Conservation (phyloP, 2,113 vertebrate genomes). For the Silurus asotus region DNA sequence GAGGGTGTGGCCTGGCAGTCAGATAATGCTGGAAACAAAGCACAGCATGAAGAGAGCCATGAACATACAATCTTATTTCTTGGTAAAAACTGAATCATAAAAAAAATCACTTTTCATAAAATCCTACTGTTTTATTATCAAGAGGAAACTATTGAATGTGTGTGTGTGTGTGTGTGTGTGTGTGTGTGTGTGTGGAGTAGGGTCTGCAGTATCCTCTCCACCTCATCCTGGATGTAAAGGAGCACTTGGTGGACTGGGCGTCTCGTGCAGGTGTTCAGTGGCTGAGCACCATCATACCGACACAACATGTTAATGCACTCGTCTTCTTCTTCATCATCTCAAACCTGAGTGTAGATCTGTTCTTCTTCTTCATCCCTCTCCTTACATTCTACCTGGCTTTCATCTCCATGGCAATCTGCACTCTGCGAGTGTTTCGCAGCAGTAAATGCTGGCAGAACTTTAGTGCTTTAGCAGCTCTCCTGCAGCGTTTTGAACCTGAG, state of each 20-base stretch:
- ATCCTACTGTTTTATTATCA: neutral
- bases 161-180: constrained; percentile 5
- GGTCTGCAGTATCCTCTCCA: constrained; percentile 89
- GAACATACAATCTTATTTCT: constrained; percentile 66
- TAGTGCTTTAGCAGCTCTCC: constrained; percentile 82
- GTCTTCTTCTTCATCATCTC: constrained; percentile 98
- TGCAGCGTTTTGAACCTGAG: constrained; percentile 87
- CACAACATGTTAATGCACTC: constrained; percentile 95
- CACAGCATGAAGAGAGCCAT: constrained; percentile 66
- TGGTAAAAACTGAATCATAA: constrained; percentile 40
- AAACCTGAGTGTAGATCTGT: constrained; percentile 92
- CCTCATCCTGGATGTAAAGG: constrained; percentile 86
- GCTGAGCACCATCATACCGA: constrained; percentile 92
- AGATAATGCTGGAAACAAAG: constrained; percentile 61
- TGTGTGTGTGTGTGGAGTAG: constrained; percentile 78
- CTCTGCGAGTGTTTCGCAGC: constrained; percentile 90
- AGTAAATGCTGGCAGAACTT: constrained; percentile 97
- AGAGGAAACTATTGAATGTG: neutral
- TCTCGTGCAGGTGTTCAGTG: constrained; percentile 95
- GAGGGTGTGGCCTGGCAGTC: constrained; percentile 61
- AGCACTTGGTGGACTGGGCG: constrained; percentile 88
- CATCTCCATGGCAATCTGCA: constrained; percentile 95
- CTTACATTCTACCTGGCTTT: constrained; percentile 96
- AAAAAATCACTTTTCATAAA: neutral
- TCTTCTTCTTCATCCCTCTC: constrained; percentile 89